These are phyloP conservation scores for Torymus texanus DNA, from an alignment of 2,888 invertebrate genomes.

Conservation along the genomic window DNA sequence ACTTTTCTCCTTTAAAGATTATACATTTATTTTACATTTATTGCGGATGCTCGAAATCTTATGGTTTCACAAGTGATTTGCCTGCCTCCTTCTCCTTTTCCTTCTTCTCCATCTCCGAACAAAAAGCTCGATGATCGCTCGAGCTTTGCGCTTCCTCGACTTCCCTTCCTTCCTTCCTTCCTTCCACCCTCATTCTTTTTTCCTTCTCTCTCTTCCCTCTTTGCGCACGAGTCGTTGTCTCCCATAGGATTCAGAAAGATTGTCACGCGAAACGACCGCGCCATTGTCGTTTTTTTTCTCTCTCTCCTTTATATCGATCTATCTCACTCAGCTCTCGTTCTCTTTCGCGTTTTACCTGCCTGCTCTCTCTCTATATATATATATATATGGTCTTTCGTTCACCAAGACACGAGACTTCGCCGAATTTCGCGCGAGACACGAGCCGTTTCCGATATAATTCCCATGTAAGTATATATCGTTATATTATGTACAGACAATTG, in stretches of 20 bases:
- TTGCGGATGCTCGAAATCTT: conserved; percentile 69
- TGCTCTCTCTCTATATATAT: no score
- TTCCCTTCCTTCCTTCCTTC: neutral
- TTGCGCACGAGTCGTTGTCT: conserved; percentile 48
- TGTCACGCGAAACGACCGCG: conserved; percentile 40
- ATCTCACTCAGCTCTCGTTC: neutral
- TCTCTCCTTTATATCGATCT: neutral
- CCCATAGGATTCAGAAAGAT: conserved; percentile 48
- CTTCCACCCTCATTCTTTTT: no score
- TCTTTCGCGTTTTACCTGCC: neutral
- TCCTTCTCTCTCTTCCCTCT: neutral
- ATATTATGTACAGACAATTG: conserved; percentile 25
- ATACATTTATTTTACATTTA: conserved; percentile 72
- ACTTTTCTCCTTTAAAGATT: conserved; percentile 63
- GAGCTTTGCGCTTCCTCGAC: conserved; percentile 24
- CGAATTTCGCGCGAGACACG: conserved; percentile 34
- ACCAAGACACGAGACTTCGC: conserved; percentile 37
- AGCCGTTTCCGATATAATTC: conserved; percentile 27
- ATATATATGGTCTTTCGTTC: no score
- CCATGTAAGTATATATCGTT: conserved; percentile 14
- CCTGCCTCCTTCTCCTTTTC: conserved; percentile 45
- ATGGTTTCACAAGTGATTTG: conserved; percentile 63
- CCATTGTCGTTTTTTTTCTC: conserved; percentile 24
- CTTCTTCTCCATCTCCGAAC: conserved; percentile 3
- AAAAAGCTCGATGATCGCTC: conserved; percentile 28